Base-by-base conservation (phyloP, 2,888 invertebrate genomes). In the Barypeithes pellucidus region DNA sequence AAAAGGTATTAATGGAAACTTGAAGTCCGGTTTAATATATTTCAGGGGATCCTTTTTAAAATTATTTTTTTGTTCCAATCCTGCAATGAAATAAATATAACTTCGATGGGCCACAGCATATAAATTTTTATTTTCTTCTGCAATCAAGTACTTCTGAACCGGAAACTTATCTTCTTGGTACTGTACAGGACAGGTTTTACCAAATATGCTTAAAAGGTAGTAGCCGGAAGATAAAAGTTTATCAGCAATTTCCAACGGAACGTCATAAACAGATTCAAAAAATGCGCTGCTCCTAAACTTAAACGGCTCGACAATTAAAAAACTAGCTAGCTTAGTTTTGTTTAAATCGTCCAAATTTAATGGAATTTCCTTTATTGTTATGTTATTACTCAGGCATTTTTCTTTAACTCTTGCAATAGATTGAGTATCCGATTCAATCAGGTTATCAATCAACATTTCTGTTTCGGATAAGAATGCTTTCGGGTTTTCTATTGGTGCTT, bases 171-270 rank as follows among this genome's bases (percentile, higher is more conserved):
- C 86, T 78, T 89, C 87, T 79, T 82, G 87, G 60, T 90, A 85
- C 79, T 90, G 89, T 0, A 93, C 91, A 0, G 93, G 93, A 81
- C 92, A 92, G 79, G 89, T 87, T 67, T 89, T 87, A 20, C 90
- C 88, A 82, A 91, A 92, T 77, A 89, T 88, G 81, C 92, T 92
- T 18, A 89, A 81, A 75, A 91, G 89, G 81, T 86, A 90, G 82
- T 89, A 90, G 3, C 92, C 92, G 74, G 85, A 85, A 1, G 85
- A 81, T 41, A 92, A 79, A 50, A 92, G 83, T 65, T 85, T 84
- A 79, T 92, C 90, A 4, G 91, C 91, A 14, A 88, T 84, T 76
- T 89, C 88, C 12, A 84, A 76, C 63, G 86, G 85, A 1, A 91
- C 81, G 33, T 88, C 84, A 79, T 88, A 88, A 3, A 89, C 89